phyloP scores from a whole-genome alignment of 2,888 invertebrate species.

The Erebia aethiops region DNA sequence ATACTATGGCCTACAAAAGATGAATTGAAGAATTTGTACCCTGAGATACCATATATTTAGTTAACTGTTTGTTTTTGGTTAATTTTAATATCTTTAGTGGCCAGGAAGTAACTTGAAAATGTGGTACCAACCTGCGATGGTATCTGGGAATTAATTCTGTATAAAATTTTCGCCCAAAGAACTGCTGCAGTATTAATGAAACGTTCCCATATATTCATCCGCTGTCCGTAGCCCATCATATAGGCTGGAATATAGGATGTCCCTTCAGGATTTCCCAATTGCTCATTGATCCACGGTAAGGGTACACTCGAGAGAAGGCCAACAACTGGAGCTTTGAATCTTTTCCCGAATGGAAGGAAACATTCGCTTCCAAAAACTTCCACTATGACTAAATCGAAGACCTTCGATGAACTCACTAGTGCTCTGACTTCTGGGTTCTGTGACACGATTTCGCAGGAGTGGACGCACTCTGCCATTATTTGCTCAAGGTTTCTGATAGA shows the following conservation, averaged over 20 bases:
- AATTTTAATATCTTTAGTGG: background rate
- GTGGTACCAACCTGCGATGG: slow-evolving; percentile 66
- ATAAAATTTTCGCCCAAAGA: slow-evolving; percentile 65
- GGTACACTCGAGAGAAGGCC: slow-evolving; percentile 79
- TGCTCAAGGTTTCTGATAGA: slow-evolving; percentile 70
- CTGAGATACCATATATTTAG: background rate
- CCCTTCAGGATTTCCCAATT: slow-evolving; percentile 82
- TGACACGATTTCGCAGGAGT: slow-evolving; percentile 72
- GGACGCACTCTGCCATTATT: slow-evolving; percentile 74
- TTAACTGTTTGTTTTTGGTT: background rate
- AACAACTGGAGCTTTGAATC: slow-evolving; percentile 80
- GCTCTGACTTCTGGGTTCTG: slow-evolving; percentile 64
- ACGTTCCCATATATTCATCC: slow-evolving; percentile 77
- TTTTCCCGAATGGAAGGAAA: slow-evolving; percentile 79
- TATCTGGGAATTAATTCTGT: slow-evolving; percentile 68
- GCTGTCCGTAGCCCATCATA: slow-evolving; percentile 75
- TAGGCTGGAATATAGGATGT: slow-evolving; percentile 83
- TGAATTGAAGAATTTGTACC: no score
- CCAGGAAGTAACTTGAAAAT: background rate
- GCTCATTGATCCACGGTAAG: slow-evolving; percentile 81
- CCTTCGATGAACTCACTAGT: slow-evolving; percentile 63
- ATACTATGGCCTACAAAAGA: no score
- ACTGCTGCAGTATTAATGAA: slow-evolving; percentile 72
- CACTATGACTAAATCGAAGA: slow-evolving; percentile 71
- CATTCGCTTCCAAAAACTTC: slow-evolving; percentile 84